Conservation (phyloP, 2,797 vertebrate genomes). For the Hemitrygon akajei region DNA sequence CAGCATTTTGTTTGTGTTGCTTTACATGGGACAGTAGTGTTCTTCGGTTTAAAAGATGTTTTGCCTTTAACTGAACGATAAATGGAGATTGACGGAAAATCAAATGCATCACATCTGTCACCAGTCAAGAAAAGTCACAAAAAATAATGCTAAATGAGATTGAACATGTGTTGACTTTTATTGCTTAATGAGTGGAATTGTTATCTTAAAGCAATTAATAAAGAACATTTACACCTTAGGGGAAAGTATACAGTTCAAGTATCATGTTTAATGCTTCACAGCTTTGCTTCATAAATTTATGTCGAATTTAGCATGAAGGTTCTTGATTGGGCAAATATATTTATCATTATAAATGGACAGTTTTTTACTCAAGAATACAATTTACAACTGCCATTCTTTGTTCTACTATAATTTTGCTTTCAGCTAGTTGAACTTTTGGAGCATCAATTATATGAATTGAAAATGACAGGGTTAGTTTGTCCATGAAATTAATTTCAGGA, state of each 20-base stretch:
- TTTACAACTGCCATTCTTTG: slow-evolving; percentile 55
- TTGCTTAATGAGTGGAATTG: neutral
- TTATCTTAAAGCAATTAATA: neutral
- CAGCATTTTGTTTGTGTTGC: no score
- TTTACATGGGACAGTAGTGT: slow-evolving; percentile 30
- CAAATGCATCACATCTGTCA: slow-evolving; percentile 6
- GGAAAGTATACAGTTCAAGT: neutral
- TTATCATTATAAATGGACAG: slow-evolving; percentile 46
- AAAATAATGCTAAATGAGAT: slow-evolving; percentile 31
- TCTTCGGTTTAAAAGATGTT: neutral
- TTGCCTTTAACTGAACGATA: slow-evolving; percentile 18
- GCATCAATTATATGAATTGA: slow-evolving; percentile 59
- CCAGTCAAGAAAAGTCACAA: slow-evolving; percentile 1
- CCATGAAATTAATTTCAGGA: slow-evolving; percentile 46
- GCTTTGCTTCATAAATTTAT: neutral
- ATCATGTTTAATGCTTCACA: neutral
- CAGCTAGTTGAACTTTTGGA: slow-evolving; percentile 56
- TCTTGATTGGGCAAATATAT: slow-evolving; percentile 42
- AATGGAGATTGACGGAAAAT: neutral
- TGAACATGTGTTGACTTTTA: slow-evolving; percentile 1
- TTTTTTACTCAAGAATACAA: slow-evolving; percentile 51
- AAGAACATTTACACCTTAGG: neutral
- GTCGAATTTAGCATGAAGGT: neutral
- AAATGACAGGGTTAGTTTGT: slow-evolving; percentile 54
- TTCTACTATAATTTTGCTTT: slow-evolving; percentile 54